Base-by-base conservation (phyloP, 2,113 vertebrate species). In the Dendrocopos noguchii region DNA sequence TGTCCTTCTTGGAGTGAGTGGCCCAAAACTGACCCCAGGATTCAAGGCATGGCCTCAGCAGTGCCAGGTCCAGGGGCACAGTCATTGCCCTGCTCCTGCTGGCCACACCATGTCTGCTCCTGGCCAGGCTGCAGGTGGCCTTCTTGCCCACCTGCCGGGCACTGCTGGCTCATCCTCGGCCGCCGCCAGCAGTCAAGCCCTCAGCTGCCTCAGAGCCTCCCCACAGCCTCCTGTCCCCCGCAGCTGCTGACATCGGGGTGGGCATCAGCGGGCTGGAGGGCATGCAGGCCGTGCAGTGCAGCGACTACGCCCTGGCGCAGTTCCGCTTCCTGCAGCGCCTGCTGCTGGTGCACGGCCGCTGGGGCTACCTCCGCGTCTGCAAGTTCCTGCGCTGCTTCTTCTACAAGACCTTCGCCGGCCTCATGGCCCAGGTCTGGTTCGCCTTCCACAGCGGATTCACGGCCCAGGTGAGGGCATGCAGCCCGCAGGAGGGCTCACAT, bases 211-310 rank as follows among this genome's bases (percentile, higher is more conserved):
- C 0, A 16, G 17, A 19, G 5, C 17, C 76, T 36, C 57, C 15
- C 25, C 6, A 1, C 25, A 0, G 44, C 44, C 18, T 78, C 13
- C 52, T 36, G 28, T 55, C 25, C 70, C 59, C n/a, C 28, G 3
- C 90, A 99, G 99, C 98, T 0, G 99, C 99, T 0, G 98, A 99
- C 93, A 96, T 99, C 4, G 99, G 99, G 5, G 98, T 99, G 76
- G 99, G 99, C 21, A 95, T 99, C 91, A 97, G 95, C 0, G 99
- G 99, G 13, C 96, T 98, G 87, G 99, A 99, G 94, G 99, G 99
- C 33, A 94, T 97, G 90, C 99, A 99, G 79, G 99, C 99, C 0
- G 98, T 98, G 67, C 99, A 99, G 96, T 99, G 97, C 66, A 99
- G 99, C 1, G 98, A 99, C 97, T 99, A 98, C 15, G 97, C 98